Conservation (phyloP, 1,140 invertebrate species). For the Drosophila bocki region DNA sequence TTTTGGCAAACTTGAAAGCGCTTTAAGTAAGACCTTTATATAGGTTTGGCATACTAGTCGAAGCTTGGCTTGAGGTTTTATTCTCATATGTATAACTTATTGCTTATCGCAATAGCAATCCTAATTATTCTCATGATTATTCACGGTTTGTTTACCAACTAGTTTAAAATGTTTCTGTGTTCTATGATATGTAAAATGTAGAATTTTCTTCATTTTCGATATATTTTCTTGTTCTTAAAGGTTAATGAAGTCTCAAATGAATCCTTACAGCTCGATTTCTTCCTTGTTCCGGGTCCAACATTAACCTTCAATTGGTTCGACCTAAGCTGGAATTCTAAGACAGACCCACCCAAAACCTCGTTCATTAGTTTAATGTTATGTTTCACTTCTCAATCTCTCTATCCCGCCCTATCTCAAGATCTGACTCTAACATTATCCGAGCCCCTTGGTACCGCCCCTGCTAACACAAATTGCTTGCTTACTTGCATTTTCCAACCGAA, state of each 20-base stretch:
- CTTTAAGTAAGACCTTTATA: not conserved
- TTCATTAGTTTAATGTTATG: slow-evolving; percentile 43
- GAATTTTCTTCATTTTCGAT: not conserved
- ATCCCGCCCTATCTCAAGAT: slow-evolving; percentile 39
- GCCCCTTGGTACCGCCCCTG: slow-evolving; percentile 32
- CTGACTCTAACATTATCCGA: slow-evolving; percentile 31
- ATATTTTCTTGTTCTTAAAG: not conserved
- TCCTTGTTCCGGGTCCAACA: not conserved
- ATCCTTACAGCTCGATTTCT: not conserved
- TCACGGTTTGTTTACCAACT: not conserved
- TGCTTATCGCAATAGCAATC: not conserved
- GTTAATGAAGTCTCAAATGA: not conserved
- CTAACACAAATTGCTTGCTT: slow-evolving; percentile 42
- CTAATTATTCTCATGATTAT: not conserved
- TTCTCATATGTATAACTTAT: not conserved
- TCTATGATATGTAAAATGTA: not conserved
- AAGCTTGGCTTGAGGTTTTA: not conserved
- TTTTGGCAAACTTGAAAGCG: not conserved
- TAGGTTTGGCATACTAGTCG: not conserved
- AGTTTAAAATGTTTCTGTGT: too few species aligned
- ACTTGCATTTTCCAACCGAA: slow-evolving; percentile 42
- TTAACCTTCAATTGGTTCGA: not conserved
- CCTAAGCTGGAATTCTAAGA: not conserved
- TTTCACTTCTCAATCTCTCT: slow-evolving; percentile 35
- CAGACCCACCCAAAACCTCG: slow-evolving; percentile 5